A percentile compares a stretch with the other conserved stretches of the same genome.
Conservation (phyloP, 37 sponge, comb jelly and placozoan genomes). For the Oopsacas minuta region DNA sequence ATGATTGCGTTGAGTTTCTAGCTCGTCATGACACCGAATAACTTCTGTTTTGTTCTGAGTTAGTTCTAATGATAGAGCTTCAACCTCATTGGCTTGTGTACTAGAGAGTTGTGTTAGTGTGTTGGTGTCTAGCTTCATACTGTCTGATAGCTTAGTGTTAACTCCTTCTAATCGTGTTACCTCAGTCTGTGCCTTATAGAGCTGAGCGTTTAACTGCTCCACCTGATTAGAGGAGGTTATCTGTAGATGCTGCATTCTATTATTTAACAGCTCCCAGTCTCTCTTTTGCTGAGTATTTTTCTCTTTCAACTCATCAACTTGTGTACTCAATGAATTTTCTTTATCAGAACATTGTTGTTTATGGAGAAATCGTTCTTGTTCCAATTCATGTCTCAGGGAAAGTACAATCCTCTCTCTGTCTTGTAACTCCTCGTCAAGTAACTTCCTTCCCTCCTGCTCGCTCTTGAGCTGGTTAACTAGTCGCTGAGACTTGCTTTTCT, state of each 20-base stretch:
- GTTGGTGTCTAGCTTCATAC: background rate
- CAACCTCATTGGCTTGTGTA: background rate
- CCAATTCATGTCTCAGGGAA: background rate
- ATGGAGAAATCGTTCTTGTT: background rate
- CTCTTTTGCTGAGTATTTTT: background rate
- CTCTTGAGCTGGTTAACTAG: background rate
- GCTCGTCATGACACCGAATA: background rate
- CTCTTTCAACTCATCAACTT: background rate
- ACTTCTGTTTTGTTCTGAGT: background rate
- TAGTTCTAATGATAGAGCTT: background rate
- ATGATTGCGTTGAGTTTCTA: background rate
- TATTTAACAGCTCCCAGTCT: background rate
- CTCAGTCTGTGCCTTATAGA: background rate
- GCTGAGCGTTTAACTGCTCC: conserved; percentile 13
- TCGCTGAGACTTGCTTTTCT: background rate
- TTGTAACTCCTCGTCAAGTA: background rate
- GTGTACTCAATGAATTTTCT: background rate
- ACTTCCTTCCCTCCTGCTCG: background rate
- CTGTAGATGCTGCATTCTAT: background rate
- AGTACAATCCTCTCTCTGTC: background rate
- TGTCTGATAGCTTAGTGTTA: background rate
- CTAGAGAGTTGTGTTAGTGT: background rate
- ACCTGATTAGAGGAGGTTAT: background rate
- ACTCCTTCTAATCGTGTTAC: background rate
- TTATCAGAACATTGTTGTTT: background rate